Percentiles rank a stretch among this genome's conserved stretches.
phyloP scores from a whole-genome alignment of 2,888 invertebrate species.

The Hydriomena furcata region DNA sequence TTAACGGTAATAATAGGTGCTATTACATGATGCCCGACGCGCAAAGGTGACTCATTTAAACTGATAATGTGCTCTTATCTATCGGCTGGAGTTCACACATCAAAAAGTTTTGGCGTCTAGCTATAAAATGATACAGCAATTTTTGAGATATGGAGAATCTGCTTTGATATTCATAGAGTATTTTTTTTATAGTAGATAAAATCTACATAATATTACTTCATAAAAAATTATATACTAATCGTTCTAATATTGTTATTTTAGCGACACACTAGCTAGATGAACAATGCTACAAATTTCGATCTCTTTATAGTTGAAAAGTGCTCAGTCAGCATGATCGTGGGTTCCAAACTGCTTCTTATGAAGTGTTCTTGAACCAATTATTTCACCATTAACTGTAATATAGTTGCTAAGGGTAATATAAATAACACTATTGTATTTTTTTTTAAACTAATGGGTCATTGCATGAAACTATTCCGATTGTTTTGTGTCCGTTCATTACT shows the following conservation, averaged over 20 bases:
- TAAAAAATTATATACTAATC: too few relatives aligned
- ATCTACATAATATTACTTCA: too few relatives aligned
- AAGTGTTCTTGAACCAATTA: conserved; percentile 13
- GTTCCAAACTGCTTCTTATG: conserved; percentile 21
- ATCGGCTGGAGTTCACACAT: conserved; percentile 6
- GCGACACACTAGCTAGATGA: too few relatives aligned
- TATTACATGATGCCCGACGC: conserved; percentile 49
- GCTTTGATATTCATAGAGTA: background rate
- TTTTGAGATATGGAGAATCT: background rate
- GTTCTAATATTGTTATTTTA: too few relatives aligned
- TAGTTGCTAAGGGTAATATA: conserved; percentile 28
- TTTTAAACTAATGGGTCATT: too few relatives aligned
- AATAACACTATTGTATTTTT: too few relatives aligned
- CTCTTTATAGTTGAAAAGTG: conserved; percentile 23
- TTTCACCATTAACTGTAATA: conserved; percentile 33
- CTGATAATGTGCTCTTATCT: conserved; percentile 41
- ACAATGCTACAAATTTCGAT: conserved; percentile 12
- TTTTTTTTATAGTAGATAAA: too few relatives aligned
- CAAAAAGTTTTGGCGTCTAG: background rate
- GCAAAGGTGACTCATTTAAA: conserved; percentile 42
- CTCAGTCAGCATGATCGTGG: conserved; percentile 32
- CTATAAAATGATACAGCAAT: background rate
- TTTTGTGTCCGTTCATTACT: too few relatives aligned
- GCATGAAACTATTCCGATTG: too few relatives aligned
- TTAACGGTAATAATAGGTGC: conserved; percentile 69